Conservation (phyloP, 2,797 vertebrate genomes). For the Crenichthys baileyi region DNA sequence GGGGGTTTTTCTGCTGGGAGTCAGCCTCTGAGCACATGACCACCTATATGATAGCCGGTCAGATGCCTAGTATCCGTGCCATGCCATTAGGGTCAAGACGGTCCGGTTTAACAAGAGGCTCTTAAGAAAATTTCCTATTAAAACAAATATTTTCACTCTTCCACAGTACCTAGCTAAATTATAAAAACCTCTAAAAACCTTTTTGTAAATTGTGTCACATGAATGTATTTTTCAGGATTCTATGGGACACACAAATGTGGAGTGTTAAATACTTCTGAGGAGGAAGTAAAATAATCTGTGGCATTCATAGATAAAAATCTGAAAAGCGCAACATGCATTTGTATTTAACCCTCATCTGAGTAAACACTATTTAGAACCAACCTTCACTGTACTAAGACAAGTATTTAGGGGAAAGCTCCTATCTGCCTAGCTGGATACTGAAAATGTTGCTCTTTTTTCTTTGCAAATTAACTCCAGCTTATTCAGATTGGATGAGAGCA, state of each 20-base stretch:
- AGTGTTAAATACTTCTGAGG: neutral
- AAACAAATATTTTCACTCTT: neutral
- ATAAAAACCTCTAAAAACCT: neutral
- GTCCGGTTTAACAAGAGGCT: neutral
- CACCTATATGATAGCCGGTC: neutral
- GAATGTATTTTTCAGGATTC: neutral
- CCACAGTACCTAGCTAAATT: neutral
- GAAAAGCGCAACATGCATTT: neutral
- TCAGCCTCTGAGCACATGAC: slow-evolving; percentile 19
- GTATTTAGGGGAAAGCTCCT: too few species aligned
- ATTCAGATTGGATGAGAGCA: neutral
- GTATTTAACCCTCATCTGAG: neutral
- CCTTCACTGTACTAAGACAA: too few species aligned
- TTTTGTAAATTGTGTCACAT: neutral
- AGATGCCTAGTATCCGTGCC: neutral
- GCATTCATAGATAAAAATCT: neutral
- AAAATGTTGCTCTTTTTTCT: too few species aligned
- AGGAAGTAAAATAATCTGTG: neutral
- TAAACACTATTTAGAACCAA: neutral
- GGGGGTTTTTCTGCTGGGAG: neutral
- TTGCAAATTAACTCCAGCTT: neutral
- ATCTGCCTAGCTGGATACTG: too few species aligned
- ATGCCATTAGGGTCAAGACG: neutral
- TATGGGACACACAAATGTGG: neutral
- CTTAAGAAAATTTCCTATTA: neutral